Conservation (phyloP, 1,140 invertebrate genomes). For the Drosophila arizonae region DNA sequence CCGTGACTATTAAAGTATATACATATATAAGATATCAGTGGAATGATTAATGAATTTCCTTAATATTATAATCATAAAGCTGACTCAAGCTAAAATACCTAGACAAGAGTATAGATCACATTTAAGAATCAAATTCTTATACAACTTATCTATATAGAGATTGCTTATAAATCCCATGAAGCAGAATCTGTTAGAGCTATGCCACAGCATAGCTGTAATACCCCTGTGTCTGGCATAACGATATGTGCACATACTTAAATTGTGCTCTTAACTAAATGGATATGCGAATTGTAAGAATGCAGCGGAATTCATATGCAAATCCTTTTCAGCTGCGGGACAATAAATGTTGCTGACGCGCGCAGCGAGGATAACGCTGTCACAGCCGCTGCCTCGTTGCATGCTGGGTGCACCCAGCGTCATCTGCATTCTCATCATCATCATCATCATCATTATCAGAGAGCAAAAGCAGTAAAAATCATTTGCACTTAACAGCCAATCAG, state of each 20-base stretch:
- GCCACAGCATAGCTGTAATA: conserved; percentile 3
- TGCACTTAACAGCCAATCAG: conserved; percentile 47
- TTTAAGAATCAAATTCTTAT: too few species aligned
- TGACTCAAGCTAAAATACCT: too few species aligned
- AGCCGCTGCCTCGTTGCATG: conserved; percentile 22
- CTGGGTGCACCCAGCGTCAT: conserved; percentile 1
- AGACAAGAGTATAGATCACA: too few species aligned
- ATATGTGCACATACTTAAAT: conserved; percentile 15
- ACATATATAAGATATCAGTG: too few species aligned
- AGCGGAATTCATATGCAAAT: conserved; percentile 17
- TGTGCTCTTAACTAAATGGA: conserved; percentile 31
- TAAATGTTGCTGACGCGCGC: conserved; percentile 8
- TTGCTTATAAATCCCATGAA: neutral
- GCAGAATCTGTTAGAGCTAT: neutral
- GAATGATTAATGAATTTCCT: too few species aligned
- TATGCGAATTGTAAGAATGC: conserved; percentile 17
- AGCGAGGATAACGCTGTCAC: conserved; percentile 11
- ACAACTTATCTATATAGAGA: too few species aligned
- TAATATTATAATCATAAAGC: too few species aligned
- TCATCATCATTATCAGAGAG: neutral
- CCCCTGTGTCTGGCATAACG: neutral
- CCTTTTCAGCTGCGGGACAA: conserved; percentile 22
- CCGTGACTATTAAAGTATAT: too few species aligned
- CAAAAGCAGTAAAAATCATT: conserved; percentile 37
- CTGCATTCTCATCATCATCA: neutral